Evolutionary conservation across 1,140 invertebrate genomes (phyloP).

Genomic region (Maconellicoccus hirsutus): DNA sequence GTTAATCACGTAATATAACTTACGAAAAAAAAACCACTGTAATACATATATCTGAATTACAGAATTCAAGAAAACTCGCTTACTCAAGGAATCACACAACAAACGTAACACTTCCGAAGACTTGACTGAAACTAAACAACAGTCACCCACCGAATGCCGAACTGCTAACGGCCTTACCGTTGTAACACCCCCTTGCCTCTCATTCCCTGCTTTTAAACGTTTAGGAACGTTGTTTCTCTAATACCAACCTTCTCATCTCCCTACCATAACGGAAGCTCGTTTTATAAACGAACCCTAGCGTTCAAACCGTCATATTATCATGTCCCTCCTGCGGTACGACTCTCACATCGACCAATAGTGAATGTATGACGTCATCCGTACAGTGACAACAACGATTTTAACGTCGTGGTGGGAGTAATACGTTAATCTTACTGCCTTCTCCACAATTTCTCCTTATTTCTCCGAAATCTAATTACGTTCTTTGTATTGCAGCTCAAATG

Average conservation of each 20-base stretch:
- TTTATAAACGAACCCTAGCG: background rate
- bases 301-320: background rate
- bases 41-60: too few species aligned
- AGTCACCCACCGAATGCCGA: background rate
- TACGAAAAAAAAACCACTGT: too few species aligned
- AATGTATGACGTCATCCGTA: background rate
- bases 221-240: background rate
- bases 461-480: background rate
- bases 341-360: background rate
- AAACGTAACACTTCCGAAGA: background rate
- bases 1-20: too few species aligned
- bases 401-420: background rate
- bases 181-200: background rate
- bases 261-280: background rate
- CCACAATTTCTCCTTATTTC: background rate
- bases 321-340: background rate
- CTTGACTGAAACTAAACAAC: background rate
- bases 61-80: too few species aligned
- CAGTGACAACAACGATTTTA: background rate
- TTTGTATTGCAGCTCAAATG: background rate
- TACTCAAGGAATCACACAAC: too few species aligned
- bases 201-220: background rate
- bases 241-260: background rate
- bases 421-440: background rate
- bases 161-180: background rate